Percentiles rank a stretch among this genome's conserved stretches.
phyloP scores from a whole-genome alignment of 1,140 invertebrate genomes.

The Trichomalopsis sarcophagae region DNA sequence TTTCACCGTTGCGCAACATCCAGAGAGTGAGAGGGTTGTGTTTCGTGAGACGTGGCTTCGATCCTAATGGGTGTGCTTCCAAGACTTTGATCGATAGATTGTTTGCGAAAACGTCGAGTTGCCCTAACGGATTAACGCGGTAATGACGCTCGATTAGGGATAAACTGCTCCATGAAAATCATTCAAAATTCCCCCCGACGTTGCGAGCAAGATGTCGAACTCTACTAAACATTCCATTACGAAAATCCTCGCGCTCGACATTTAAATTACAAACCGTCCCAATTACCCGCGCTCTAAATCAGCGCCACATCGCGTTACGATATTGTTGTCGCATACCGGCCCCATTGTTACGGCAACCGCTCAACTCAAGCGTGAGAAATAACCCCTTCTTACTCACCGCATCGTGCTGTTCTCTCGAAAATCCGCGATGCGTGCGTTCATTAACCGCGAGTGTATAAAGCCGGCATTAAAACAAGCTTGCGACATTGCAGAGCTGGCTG shows the following conservation, averaged over 20 bases:
- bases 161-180: neutral
- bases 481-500: neutral
- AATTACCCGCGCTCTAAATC: conserved; percentile 11
- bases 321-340: neutral
- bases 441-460: conserved; percentile 1
- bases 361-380: conserved; percentile 28
- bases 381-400: neutral
- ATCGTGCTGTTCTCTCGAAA: neutral
- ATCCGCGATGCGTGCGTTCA: conserved; percentile 16
- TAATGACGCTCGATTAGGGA: neutral
- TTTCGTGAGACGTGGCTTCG: neutral
- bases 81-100: neutral
- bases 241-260: neutral
- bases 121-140: neutral
- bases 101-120: neutral
- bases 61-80: neutral
- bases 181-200: neutral
- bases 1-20: conserved; percentile 1
- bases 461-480: conserved; percentile 12
- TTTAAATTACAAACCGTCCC: conserved; percentile 14
- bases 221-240: neutral
- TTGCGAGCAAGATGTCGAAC: neutral
- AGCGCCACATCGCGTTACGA: neutral
- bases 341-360: neutral
- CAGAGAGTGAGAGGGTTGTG: neutral